Evolutionary conservation across 1,140 invertebrate species (phyloP).

Genomic region (Aphelenchoides fujianensis): DNA sequence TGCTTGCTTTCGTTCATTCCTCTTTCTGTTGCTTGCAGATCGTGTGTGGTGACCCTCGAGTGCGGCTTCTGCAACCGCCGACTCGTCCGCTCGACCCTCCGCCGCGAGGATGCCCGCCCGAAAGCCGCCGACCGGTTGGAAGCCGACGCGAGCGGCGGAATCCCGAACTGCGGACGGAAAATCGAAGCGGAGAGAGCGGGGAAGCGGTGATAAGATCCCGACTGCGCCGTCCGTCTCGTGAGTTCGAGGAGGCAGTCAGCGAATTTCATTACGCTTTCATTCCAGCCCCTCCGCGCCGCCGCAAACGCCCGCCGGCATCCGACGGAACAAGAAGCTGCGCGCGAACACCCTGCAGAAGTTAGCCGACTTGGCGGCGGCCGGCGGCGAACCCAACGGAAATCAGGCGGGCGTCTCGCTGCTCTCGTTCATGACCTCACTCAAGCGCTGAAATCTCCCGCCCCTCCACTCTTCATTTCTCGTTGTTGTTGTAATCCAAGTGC

Average conservation of each 20-base stretch:
- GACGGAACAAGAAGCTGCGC: neutral
- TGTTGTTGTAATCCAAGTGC: too few relatives aligned
- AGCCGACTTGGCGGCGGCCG: neutral
- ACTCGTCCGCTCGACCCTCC: neutral
- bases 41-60: neutral
- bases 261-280: too few relatives aligned
- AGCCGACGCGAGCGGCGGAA: neutral
- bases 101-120: too few relatives aligned
- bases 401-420: neutral
- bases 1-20: neutral
- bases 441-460: neutral
- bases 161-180: neutral
- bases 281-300: neutral
- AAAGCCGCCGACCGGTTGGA: neutral
- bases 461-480: too few relatives aligned
- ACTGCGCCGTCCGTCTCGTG: too few relatives aligned
- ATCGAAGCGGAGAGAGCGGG: too few relatives aligned
- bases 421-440: conserved; percentile 16
- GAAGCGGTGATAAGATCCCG: too few relatives aligned
- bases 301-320: neutral
- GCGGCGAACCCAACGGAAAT: neutral
- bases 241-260: too few relatives aligned
- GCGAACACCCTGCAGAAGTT: conserved; percentile 7
- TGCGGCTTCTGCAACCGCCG: neutral
- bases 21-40: neutral